Conservation (phyloP, 1,140 invertebrate species). For the Drosophila serrata region DNA sequence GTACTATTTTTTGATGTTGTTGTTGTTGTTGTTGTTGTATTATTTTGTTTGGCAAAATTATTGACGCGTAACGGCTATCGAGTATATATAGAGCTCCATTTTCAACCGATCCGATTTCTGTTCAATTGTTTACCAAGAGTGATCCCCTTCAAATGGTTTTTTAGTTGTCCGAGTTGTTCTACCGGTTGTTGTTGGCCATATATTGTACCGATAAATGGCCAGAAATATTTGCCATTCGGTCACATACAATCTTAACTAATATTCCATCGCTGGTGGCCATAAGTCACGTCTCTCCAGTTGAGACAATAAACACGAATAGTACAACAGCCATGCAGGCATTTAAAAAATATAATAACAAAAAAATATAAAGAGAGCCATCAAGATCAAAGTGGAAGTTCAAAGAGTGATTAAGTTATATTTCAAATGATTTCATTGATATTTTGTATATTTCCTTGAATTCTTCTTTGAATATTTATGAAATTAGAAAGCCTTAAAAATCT, state of each 20-base stretch:
- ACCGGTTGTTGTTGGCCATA: slow-evolving; percentile 13
- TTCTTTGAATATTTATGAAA: background rate
- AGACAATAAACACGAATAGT: slow-evolving; percentile 15
- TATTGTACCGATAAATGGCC: slow-evolving; percentile 50
- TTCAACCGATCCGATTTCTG: slow-evolving; percentile 12
- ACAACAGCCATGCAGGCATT: slow-evolving; percentile 15
- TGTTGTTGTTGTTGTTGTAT: too few species aligned
- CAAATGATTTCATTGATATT: background rate
- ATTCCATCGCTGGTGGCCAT: slow-evolving; percentile 32
- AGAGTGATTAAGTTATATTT: background rate
- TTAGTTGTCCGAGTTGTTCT: slow-evolving; percentile 9
- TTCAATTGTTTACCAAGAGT: slow-evolving; percentile 15
- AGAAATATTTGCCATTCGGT: slow-evolving; percentile 66
- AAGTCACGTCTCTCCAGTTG: slow-evolving; percentile 60
- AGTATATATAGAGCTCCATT: slow-evolving; percentile 14
- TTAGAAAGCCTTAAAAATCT: background rate
- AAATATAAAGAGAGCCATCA: background rate
- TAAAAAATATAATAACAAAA: background rate
- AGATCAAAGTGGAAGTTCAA: background rate
- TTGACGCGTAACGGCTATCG: slow-evolving; percentile 44
- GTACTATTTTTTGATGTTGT: background rate
- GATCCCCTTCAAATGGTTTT: slow-evolving; percentile 21
- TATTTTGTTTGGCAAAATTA: slow-evolving; percentile 23
- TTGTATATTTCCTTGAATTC: background rate
- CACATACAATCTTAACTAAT: slow-evolving; percentile 61